These are phyloP conservation scores for Sphecodes monilicornis DNA, from an alignment of 2,888 invertebrate genomes.

Conservation along the genomic window DNA sequence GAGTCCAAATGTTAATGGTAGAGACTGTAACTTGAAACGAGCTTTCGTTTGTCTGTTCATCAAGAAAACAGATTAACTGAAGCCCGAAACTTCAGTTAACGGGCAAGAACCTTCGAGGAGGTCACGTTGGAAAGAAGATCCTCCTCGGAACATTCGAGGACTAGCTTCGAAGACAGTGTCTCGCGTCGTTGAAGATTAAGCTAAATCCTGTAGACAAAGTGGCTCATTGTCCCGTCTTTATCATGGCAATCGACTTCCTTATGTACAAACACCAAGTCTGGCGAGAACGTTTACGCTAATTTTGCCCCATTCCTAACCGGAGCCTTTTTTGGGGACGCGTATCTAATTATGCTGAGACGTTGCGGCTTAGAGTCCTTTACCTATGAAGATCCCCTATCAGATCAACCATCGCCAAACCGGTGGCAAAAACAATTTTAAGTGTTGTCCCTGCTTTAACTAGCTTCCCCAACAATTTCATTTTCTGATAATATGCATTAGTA, in stretches of 20 bases:
- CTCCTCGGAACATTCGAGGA: slow-evolving; percentile 19
- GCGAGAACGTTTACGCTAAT: slow-evolving; percentile 49
- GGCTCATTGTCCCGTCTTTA: slow-evolving; percentile 77
- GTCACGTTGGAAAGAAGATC: slow-evolving; percentile 23
- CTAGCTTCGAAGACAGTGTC: slow-evolving; percentile 71
- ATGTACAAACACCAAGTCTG: slow-evolving; percentile 36
- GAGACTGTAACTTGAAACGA: neutral
- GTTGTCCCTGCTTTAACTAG: neutral
- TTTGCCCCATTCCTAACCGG: slow-evolving; percentile 20
- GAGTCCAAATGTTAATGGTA: too few relatives aligned
- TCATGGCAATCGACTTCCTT: slow-evolving; percentile 76
- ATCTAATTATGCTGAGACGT: slow-evolving; percentile 25
- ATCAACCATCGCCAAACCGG: neutral
- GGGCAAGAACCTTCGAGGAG: slow-evolving; percentile 7
- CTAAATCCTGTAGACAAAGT: slow-evolving; percentile 78
- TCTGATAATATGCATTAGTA: neutral
- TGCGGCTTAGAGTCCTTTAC: neutral
- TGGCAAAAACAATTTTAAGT: neutral
- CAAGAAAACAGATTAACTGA: slow-evolving; percentile 12
- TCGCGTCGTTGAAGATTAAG: slow-evolving; percentile 75
- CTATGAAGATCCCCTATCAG: neutral
- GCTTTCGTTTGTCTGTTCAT: neutral
- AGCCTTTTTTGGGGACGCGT: neutral
- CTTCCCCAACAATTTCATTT: neutral
- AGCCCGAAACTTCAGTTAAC: slow-evolving; percentile 21